phyloP scores from a whole-genome alignment of 2,888 invertebrate species.

The Incurvaria masculella region DNA sequence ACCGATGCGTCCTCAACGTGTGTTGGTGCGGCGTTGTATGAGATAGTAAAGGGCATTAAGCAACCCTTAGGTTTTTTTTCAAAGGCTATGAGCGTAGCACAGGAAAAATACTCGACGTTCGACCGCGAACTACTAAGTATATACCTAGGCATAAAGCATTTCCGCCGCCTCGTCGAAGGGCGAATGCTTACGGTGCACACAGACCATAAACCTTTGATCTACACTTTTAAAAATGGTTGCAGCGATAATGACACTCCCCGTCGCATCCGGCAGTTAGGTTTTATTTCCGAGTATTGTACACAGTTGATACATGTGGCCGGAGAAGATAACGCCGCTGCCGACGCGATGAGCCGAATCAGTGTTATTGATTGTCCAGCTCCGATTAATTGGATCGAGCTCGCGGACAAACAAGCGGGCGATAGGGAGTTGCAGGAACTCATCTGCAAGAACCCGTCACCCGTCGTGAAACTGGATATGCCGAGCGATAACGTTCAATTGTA shows the following conservation, averaged over 20 bases:
- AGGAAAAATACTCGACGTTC: constrained; percentile 22
- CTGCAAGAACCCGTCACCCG: neutral
- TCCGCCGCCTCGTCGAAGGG: constrained; percentile 16
- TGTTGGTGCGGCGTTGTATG: constrained; percentile 27
- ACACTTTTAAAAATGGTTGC: too few species aligned
- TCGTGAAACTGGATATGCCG: neutral
- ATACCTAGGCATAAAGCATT: constrained; percentile 14
- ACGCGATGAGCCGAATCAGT: neutral
- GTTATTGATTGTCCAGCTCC: neutral
- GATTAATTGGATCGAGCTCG: neutral
- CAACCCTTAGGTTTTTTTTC: constrained; percentile 26
- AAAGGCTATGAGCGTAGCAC: constrained; percentile 19
- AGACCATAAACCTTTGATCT: too few species aligned
- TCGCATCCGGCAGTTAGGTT: too few species aligned
- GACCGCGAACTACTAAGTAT: constrained; percentile 16
- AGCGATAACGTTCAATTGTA: neutral
- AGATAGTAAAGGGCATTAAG: constrained; percentile 17
- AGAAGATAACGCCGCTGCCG: neutral
- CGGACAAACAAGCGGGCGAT: neutral
- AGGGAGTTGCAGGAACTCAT: neutral
- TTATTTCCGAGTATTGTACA: neutral
- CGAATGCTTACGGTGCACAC: too few species aligned
- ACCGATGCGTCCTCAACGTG: constrained; percentile 26
- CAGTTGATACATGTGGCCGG: neutral
- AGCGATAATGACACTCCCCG: too few species aligned